phyloP scores from a whole-genome alignment of 2,113 vertebrate genomes.

The Lophura nycthemera region DNA sequence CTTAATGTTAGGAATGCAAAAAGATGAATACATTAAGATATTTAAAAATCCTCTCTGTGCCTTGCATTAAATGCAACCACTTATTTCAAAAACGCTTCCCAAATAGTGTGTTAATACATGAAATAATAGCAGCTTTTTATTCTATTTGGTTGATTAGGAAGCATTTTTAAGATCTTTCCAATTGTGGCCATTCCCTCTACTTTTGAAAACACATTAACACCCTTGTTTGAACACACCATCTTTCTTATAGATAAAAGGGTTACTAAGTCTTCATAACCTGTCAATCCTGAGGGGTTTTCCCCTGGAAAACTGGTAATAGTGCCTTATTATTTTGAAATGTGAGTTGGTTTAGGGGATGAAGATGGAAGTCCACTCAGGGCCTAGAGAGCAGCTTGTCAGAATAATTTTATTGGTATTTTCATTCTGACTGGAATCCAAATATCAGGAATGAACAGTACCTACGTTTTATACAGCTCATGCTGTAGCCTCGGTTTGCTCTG shows the following conservation, averaged over 20 bases:
- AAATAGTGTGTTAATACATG: not conserved
- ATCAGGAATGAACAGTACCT: slow-evolving; percentile 19
- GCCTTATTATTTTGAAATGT: slow-evolving; percentile 75
- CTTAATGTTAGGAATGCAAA: not conserved
- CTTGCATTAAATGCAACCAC: not conserved
- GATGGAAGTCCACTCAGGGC: slow-evolving; percentile 63
- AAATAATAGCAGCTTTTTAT: slow-evolving; percentile 48
- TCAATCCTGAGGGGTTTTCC: slow-evolving; percentile 53
- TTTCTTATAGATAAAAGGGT: slow-evolving; percentile 61
- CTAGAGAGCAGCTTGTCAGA: slow-evolving; percentile 53
- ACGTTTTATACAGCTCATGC: not conserved
- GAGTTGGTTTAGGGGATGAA: slow-evolving; percentile 50
- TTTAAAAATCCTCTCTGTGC: not conserved
- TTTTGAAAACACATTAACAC: slow-evolving; percentile 43
- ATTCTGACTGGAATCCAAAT: slow-evolving; percentile 60
- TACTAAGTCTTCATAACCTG: slow-evolving; percentile 54
- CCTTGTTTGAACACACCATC: slow-evolving; percentile 70
- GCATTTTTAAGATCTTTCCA: slow-evolving; percentile 45
- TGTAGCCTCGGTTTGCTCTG: not conserved
- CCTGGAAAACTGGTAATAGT: slow-evolving; percentile 50
- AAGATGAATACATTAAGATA: not conserved
- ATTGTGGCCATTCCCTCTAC: not conserved
- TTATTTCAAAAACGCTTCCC: not conserved
- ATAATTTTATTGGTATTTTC: slow-evolving; percentile 52
- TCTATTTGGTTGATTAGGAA: slow-evolving; percentile 29